A percentile compares a stretch with the other conserved stretches of the same genome.
Conservation (phyloP, 2,888 invertebrate genomes). For the Smittia sp. region DNA sequence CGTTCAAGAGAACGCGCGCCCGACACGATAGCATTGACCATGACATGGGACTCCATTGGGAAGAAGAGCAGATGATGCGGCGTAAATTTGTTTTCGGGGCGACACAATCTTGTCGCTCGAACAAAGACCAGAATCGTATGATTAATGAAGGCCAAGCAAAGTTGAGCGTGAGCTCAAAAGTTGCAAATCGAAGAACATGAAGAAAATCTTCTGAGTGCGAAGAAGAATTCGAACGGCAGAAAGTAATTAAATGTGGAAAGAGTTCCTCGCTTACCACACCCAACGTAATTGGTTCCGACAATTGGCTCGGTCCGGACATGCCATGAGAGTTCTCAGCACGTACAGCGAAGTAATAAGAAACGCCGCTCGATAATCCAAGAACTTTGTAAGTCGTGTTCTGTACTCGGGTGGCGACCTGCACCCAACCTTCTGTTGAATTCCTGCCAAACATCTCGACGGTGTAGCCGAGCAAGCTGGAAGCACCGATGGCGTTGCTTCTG, state of each 20-base stretch:
- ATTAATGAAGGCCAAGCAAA: background rate
- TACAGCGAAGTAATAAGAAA: conserved; percentile 83
- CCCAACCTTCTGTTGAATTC: conserved; percentile 57
- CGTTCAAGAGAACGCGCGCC: background rate
- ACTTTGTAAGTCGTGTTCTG: conserved; percentile 71
- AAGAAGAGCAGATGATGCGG: background rate
- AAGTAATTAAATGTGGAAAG: conserved; percentile 31
- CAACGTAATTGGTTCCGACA: conserved; percentile 71
- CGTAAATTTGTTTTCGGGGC: background rate
- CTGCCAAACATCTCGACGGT: conserved; percentile 71
- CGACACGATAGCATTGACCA: background rate
- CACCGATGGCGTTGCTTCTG: conserved; percentile 76
- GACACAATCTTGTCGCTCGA: background rate
- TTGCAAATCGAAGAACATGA: background rate
- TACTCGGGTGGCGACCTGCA: conserved; percentile 62
- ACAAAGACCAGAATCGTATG: background rate
- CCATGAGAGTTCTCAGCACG: conserved; percentile 86
- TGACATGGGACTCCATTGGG: background rate
- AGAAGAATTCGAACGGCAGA: background rate
- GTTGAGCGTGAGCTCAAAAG: too few species aligned
- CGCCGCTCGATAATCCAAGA: conserved; percentile 69
- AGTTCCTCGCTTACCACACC: conserved; percentile 47
- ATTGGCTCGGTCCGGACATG: conserved; percentile 73
- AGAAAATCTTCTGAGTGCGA: background rate
- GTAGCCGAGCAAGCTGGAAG: conserved; percentile 78